Conservation (phyloP, 2,797 vertebrate species). For the Limosa lapponica region DNA sequence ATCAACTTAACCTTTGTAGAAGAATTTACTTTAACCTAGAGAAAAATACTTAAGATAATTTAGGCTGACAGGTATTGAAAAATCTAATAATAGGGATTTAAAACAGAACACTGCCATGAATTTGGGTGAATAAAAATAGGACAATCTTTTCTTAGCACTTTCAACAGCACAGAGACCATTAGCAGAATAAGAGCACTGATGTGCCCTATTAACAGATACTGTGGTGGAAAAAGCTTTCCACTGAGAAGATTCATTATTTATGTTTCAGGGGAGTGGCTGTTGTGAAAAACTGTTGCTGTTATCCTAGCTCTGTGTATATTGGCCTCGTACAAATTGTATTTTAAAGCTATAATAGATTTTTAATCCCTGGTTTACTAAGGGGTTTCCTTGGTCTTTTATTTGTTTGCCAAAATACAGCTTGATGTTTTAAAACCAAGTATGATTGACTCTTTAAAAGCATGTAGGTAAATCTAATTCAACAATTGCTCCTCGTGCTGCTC, state of each 20-base stretch:
- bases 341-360: neutral
- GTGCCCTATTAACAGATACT: neutral
- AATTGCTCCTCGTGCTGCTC: neutral
- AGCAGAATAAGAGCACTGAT: neutral
- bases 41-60: neutral
- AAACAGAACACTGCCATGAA: neutral
- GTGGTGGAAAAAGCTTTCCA: neutral
- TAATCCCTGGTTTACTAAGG: neutral
- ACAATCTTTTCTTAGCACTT: slow-evolving; percentile 15
- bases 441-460: neutral
- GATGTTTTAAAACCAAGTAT: neutral
- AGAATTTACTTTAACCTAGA: neutral
- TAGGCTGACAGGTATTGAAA: neutral
- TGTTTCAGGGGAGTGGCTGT: neutral
- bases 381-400: neutral
- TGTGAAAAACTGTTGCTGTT: neutral
- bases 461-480: neutral
- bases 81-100: neutral
- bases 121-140: neutral
- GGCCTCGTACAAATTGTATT: neutral
- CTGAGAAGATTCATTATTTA: neutral
- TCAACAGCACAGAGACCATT: neutral
- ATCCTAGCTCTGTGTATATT: neutral
- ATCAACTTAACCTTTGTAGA: neutral
- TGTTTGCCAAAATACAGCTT: neutral